Evolutionary conservation across 2,888 invertebrate species (phyloP).

Genomic region (Silvanus unidentatus): DNA sequence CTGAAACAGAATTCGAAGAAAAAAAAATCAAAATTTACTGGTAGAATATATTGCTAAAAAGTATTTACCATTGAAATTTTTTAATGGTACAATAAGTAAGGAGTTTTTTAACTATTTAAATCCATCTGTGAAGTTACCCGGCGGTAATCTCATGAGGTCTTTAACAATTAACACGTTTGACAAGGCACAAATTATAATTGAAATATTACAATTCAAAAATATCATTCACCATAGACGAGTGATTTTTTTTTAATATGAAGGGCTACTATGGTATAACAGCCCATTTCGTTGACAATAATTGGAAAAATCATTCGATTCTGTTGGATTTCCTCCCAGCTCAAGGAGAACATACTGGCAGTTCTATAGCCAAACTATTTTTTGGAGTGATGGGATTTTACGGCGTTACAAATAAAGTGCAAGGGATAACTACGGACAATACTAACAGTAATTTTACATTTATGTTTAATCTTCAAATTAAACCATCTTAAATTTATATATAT

Average conservation of each 20-base stretch:
- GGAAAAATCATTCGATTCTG: constrained; percentile 20
- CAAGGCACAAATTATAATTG: constrained; percentile 10
- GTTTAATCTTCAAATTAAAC: too few species aligned
- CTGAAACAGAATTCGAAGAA: too few species aligned
- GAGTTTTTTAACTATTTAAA: too few species aligned
- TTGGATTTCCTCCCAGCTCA: constrained; percentile 25
- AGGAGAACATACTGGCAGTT: constrained; percentile 24
- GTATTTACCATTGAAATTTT: too few species aligned
- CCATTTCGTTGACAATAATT: constrained; percentile 25
- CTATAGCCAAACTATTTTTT: constrained; percentile 22
- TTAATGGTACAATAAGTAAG: too few species aligned
- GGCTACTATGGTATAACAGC: constrained; percentile 24
- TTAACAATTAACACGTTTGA: too few species aligned
- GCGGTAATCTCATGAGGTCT: too few species aligned
- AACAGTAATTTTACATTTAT: constrained; percentile 22
- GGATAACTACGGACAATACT: constrained; percentile 23
- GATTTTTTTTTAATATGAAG: constrained; percentile 21
- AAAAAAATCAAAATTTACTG: too few species aligned
- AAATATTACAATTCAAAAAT: constrained; percentile 20
- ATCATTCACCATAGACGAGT: constrained; percentile 26
- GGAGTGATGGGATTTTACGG: constrained; percentile 15
- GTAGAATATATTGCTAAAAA: too few species aligned
- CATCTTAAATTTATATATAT: too few species aligned
- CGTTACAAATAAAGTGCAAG: constrained; percentile 18
- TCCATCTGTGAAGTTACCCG: too few species aligned